A percentile compares a stretch with the other conserved stretches of the same genome.
phyloP scores from a whole-genome alignment of 2,113 vertebrate genomes.

The Chionomys nivalis region DNA sequence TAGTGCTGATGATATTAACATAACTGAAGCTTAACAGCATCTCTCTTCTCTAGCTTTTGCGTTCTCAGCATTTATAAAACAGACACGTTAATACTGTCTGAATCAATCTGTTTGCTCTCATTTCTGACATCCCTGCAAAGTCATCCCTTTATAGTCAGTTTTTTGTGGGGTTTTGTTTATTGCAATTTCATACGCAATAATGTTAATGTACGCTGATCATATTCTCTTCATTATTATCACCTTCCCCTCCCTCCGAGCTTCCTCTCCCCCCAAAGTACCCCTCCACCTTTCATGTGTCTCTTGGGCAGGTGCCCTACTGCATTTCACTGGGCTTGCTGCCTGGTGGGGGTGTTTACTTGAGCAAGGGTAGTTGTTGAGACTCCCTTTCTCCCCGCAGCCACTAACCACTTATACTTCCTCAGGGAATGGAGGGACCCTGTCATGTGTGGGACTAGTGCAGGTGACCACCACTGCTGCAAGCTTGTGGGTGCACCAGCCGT shows the following conservation, averaged over 20 bases:
- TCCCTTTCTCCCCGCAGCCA: no score
- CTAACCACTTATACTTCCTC: not conserved
- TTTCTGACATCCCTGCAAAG: not conserved
- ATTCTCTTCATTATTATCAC: no score
- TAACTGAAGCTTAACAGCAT: not conserved
- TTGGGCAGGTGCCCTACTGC: not conserved
- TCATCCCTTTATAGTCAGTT: not conserved
- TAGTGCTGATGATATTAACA: not conserved
- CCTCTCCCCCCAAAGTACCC: not conserved
- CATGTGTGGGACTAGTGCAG: not conserved
- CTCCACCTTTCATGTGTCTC: not conserved
- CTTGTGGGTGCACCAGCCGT: not conserved
- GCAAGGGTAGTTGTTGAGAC: not conserved
- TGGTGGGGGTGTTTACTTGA: not conserved
- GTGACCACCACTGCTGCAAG: not conserved
- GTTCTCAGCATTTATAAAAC: not conserved
- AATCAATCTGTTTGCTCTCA: not conserved
- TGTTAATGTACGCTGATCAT: not conserved
- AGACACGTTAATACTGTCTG: not conserved
- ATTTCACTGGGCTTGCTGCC: not conserved
- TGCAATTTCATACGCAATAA: not conserved
- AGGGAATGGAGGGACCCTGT: not conserved
- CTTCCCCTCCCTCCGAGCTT: not conserved
- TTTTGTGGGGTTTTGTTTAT: not conserved
- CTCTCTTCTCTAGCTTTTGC: not conserved